Percentiles rank a stretch among this genome's conserved stretches.
phyloP scores from a whole-genome alignment of 2,888 invertebrate genomes.

The Cephus nigrinus region DNA sequence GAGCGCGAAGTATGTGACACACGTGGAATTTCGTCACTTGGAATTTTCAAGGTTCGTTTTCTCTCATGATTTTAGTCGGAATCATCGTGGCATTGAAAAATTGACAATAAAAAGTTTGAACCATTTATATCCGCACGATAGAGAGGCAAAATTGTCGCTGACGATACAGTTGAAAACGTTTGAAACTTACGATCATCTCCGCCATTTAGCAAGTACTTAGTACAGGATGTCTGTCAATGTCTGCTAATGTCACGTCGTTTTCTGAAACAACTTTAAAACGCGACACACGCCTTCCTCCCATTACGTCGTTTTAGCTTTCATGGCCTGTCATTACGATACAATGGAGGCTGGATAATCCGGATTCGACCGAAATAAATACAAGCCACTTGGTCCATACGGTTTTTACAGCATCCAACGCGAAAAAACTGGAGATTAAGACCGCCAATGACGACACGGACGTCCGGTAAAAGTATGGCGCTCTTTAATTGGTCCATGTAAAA shows the following conservation, averaged over 20 bases:
- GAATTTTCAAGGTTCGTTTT: neutral
- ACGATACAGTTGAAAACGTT: neutral
- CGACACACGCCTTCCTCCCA: constrained; percentile 43
- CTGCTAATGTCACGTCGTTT: constrained; percentile 49
- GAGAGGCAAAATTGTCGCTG: neutral
- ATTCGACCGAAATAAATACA: constrained; percentile 16
- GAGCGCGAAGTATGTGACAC: neutral
- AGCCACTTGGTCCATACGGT: neutral
- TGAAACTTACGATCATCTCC: constrained; percentile 44
- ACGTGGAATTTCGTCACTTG: neutral
- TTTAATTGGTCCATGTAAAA: neutral
- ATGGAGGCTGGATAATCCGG: constrained; percentile 20
- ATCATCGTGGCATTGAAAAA: neutral
- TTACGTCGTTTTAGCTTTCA: constrained; percentile 51
- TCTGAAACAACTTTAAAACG: constrained; percentile 40
- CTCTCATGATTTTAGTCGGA: neutral
- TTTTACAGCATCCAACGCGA: neutral
- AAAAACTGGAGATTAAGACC: neutral
- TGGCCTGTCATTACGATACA: constrained; percentile 23
- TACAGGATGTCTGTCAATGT: constrained; percentile 56
- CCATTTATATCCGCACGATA: neutral
- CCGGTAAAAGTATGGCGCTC: neutral
- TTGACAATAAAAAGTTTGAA: neutral
- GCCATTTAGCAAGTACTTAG: constrained; percentile 53
- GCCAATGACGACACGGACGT: neutral